Evolutionary conservation across 2,113 vertebrate species (phyloP), one percentile per base, ranked within the genome.

Genomic region (Clarias macrocephalus): DNA sequence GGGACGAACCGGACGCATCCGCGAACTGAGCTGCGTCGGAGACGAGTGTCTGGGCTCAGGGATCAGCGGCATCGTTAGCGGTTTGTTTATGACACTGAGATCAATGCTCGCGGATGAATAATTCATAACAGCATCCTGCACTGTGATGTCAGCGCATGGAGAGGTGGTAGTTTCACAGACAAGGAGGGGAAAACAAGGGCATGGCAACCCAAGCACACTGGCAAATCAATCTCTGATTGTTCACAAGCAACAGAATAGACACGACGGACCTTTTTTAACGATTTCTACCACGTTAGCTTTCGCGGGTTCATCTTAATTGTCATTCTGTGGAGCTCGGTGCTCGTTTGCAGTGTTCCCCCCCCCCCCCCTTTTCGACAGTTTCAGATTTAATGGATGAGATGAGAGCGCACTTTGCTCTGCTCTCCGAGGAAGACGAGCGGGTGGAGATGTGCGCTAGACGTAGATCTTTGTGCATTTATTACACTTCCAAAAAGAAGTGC

Each of bases 21-120:
- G 66, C 15, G 28, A 33, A 4, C 21, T 2, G 73, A 76, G 42
- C 12, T 8, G 66, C 57, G n/a, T 37, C 68, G 80, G 85, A 70
- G 87, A 76, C 56, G 59, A 60, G 68, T 15, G 80, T 84, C 80
- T 84, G 63, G 42, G 86, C 81, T 62, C 33, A 59, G 66, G 79
- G 56, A 88, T 66, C 42, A 59, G 82, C 42, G 59, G 80, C 81
- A 72, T 90, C 90, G 88, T 89, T 89, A 89, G 88, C 82, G 33
- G 59, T 73, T 70, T 88, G 88, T 88, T 88, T 89, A 88, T 18
- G 87, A 85, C 85, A 80, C 56, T 8, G 79, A 83, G 88, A 89
- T 88, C 86, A 62, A 88, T 88, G 88, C 81, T 86, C 56, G 52
- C 8, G 59, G 21, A 28, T 90, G 87, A 86, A 90, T 89, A 87